phyloP scores from a whole-genome alignment of 2,797 vertebrate genomes.

The Galaxias olidus region DNA sequence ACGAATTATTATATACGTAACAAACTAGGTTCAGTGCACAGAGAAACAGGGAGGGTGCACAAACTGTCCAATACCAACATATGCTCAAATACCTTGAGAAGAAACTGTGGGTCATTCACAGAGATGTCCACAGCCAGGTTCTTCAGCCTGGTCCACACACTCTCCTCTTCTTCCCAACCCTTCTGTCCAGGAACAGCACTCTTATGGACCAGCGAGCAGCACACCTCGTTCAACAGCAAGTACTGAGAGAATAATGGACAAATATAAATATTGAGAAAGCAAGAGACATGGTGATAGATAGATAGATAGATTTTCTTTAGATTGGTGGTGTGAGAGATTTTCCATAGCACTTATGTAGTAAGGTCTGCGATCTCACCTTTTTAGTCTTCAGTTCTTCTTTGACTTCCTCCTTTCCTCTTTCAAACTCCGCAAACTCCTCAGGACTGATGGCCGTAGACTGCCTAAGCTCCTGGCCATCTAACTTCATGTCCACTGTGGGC shows the following conservation, averaged over 20 bases:
- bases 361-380: slow-evolving; percentile 57
- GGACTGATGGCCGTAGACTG: slow-evolving; percentile 17
- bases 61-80: background rate
- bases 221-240: slow-evolving; percentile 77
- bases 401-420: slow-evolving; percentile 21
- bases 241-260: slow-evolving; percentile 54
- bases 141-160: slow-evolving; percentile 65
- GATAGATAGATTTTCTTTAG: slow-evolving; percentile 1
- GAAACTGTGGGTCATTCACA: slow-evolving; percentile 80
- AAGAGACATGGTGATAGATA: background rate
- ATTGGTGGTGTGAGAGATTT: background rate
- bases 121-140: slow-evolving; percentile 70
- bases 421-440: slow-evolving; percentile 65
- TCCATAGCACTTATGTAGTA: no score
- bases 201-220: slow-evolving; percentile 77
- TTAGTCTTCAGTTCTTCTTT: slow-evolving; percentile 60
- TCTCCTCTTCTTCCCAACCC: slow-evolving; percentile 52
- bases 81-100: slow-evolving; percentile 81
- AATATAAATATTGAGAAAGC: background rate
- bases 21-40: background rate
- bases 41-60: background rate
- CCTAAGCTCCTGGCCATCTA: slow-evolving; percentile 25
- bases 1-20: background rate
- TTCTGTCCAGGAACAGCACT: slow-evolving; percentile 47
- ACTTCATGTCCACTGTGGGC: no score